Evolutionary conservation across 2,888 invertebrate species (phyloP).

Genomic region (Celastrina argiolus): DNA sequence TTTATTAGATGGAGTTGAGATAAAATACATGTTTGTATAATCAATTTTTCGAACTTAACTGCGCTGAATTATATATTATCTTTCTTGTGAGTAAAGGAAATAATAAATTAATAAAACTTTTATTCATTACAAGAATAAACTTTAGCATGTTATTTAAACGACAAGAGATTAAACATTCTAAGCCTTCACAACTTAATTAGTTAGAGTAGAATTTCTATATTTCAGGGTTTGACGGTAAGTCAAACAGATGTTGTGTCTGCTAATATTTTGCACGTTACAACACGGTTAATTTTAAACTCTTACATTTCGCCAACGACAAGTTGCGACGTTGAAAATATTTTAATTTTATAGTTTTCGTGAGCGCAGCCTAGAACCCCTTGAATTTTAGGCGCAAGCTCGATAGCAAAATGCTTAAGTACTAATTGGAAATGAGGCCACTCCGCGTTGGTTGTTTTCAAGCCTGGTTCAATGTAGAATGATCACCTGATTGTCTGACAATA

Average conservation of each 20-base stretch:
- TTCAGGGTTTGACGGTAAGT: no score
- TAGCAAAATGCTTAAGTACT: no score
- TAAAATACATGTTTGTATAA: neutral
- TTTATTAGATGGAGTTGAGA: neutral
- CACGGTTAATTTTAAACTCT: constrained; percentile 13
- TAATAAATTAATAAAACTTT: neutral
- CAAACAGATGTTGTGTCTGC: neutral
- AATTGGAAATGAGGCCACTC: no score
- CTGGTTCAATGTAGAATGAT: no score
- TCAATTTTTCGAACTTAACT: neutral
- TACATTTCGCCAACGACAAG: neutral
- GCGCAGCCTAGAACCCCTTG: neutral
- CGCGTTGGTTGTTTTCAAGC: no score
- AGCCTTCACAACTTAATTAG: neutral
- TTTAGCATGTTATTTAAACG: neutral
- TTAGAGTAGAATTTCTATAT: no score
- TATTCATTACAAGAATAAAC: neutral
- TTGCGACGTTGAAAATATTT: neutral
- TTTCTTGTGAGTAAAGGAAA: neutral
- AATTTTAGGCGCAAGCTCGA: no score
- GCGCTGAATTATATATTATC: neutral
- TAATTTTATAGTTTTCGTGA: neutral
- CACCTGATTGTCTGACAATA: no score
- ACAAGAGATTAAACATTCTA: neutral
- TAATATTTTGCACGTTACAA: constrained; percentile 2